Evolutionary conservation across 2,113 vertebrate species (phyloP), one percentile per base, ranked within the genome.

Genomic region (Misgurnus mizolepis): DNA sequence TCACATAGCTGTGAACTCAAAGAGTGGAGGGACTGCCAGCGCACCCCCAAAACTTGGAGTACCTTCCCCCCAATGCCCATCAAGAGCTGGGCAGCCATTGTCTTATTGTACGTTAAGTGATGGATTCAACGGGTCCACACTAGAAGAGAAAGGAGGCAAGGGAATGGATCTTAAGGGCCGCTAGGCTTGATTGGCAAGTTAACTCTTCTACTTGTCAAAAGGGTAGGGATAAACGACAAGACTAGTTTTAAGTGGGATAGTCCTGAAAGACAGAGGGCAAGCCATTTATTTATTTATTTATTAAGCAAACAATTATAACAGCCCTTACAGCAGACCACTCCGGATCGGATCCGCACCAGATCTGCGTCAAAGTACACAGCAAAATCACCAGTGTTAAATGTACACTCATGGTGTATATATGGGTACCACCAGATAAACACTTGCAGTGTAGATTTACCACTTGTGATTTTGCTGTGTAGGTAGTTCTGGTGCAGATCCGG

Each of bases 121-220:
- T 90, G 87, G 88, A 89, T 92, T 91, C 89, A 88, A 86, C 82
- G 78, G 88, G 79, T 66, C 62, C 62, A 79, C 55, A 75, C 61
- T 77, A 87, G 85, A 84, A 78, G 78, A 39, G 85, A 90, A 92
- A 86, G 85, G 82, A 88, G 27, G 9, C 58, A 76, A 41, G 5
- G 18, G 43, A 67, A 68, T 41, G 79, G 86, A 40, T 79, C 72
- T 7, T 75, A 62, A 83, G 86, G 65, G 85, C 87, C 47, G 75
- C 17, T 77, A 55, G 87, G 62, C 71, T 87, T 92, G 91, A 93
- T 86, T 93, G 90, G 84, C 89, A 91, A 87, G 86, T 90, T 86
- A 80, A 88, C 88, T 88, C 88, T 73, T 12, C 79, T 82, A 90
- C 89, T 84, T 88, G 89, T 92, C 89, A 90, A 87, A 84, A 86